Percentiles rank a stretch among this genome's conserved stretches.
phyloP scores from a whole-genome alignment of 2,113 vertebrate genomes.

The Hydropotes inermis region DNA sequence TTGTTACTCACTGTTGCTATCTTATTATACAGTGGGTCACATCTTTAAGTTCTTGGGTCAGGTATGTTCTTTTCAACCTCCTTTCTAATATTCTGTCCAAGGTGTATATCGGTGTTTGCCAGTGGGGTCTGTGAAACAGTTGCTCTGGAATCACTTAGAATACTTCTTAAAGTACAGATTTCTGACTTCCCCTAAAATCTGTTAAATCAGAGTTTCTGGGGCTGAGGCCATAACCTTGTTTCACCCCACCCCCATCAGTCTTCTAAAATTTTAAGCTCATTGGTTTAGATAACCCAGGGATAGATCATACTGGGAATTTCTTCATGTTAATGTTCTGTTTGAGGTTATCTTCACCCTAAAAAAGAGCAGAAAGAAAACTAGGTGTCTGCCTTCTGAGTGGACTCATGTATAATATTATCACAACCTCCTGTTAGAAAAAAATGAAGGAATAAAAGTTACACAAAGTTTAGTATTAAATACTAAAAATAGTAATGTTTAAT shows the following conservation, averaged over 20 bases:
- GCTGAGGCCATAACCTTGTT: not conserved
- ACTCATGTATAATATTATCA: not conserved
- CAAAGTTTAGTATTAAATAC: not conserved
- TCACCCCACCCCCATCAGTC: not conserved
- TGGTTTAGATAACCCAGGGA: not conserved
- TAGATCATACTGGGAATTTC: not conserved
- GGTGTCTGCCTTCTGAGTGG: not conserved
- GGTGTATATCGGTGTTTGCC: not conserved
- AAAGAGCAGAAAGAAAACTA: not conserved
- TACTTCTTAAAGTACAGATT: not conserved
- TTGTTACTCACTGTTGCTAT: not conserved
- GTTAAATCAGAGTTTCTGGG: not conserved
- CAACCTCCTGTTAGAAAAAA: not conserved
- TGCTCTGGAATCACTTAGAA: not conserved
- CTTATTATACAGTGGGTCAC: not conserved
- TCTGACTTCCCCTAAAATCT: not conserved
- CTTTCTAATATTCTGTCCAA: not conserved
- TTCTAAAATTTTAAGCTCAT: not conserved
- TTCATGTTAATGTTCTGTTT: not conserved
- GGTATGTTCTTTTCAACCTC: not conserved
- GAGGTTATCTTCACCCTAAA: not conserved
- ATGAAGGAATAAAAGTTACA: not conserved
- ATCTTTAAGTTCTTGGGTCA: not conserved
- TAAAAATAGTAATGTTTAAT: not conserved
- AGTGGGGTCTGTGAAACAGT: not conserved